Base-by-base conservation (phyloP, 2,797 vertebrate species). In the Typhlichthys subterraneus region DNA sequence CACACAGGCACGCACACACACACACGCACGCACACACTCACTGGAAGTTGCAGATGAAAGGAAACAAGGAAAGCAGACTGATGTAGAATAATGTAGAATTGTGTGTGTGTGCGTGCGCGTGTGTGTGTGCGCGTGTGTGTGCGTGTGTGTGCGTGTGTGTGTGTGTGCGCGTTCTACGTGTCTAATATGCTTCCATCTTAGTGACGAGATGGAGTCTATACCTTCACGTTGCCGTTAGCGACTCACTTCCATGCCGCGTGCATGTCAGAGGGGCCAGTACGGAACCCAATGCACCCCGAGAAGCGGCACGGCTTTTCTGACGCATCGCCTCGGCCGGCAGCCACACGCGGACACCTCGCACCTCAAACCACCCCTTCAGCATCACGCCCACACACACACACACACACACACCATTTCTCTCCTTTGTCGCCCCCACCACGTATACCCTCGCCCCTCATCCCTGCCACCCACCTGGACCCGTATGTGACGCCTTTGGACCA, bases 311-410 rank as follows among this genome's bases (percentile, higher is more conserved):
- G 23, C 23, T 23, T 23, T 23, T 38, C 33, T 38, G 7, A 61
- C 12, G 45, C n/a, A 54, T 48, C 50, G 5, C 33, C 23, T 5
- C 53, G 17, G 72, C 38, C 13, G 42, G 61, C 38, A 48, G 17
- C 23, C 23, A 23, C 23, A 19, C 19, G 19, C 19, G n/a, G 29
- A 64, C 56, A 67, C 53, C 48, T 67, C 57, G 59, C 38, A 55
- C 53, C 58, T 66, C 47, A 72, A 38, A 19, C 23, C 23, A 46
- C 8, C 19, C 29, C 45, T 14, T 50, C 57, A 19, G 13, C 50
- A 62, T 69, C 47, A 57, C 56, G 29, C 60, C 53, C 42, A 45
- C 61, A 48, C 45, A 64, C 48, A 55, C 42, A 49, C 12, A 12
- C 2, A 50, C 12, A 29, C 57, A 33, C 45, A 3, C 14, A 42